Evolutionary conservation across 2,888 invertebrate species (phyloP).

Genomic region (Dryocosmus kuriphilus): DNA sequence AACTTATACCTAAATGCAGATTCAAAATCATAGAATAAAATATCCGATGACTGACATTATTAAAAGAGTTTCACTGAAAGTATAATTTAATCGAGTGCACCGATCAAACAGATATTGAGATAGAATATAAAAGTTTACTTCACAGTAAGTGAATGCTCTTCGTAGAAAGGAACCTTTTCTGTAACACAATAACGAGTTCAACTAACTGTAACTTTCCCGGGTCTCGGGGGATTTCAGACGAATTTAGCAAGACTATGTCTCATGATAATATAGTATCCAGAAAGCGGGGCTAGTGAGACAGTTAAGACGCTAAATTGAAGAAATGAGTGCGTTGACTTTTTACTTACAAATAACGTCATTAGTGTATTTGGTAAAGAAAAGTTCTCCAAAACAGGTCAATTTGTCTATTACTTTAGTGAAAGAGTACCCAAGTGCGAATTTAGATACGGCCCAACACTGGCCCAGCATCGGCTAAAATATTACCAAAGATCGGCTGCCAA

Average conservation of each 20-base stretch:
- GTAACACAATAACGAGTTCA: conserved; percentile 32
- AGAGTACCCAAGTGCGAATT: too few relatives aligned
- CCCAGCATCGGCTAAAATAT: too few relatives aligned
- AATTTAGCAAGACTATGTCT: conserved; percentile 13
- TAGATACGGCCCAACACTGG: too few relatives aligned
- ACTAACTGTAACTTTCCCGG: conserved; percentile 34
- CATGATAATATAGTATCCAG: background rate
- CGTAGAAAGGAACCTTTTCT: conserved; percentile 1
- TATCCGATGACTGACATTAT: conserved; percentile 19
- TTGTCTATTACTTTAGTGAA: background rate
- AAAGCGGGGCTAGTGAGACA: background rate
- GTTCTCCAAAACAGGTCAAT: background rate
- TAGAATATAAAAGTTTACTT: conserved; percentile 9
- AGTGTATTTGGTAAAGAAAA: background rate
- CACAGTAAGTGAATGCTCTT: conserved; percentile 34
- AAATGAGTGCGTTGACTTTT: background rate
- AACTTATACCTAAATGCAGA: background rate
- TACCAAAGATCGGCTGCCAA: too few relatives aligned
- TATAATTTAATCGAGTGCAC: background rate
- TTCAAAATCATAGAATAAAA: background rate
- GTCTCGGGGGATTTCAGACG: background rate
- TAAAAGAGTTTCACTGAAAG: background rate
- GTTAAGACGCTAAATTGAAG: background rate
- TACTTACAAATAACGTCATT: background rate
- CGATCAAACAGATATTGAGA: background rate